These are phyloP conservation scores for Chelon labrosus DNA, from an alignment of 2,797 vertebrate genomes.

Conservation along the genomic window DNA sequence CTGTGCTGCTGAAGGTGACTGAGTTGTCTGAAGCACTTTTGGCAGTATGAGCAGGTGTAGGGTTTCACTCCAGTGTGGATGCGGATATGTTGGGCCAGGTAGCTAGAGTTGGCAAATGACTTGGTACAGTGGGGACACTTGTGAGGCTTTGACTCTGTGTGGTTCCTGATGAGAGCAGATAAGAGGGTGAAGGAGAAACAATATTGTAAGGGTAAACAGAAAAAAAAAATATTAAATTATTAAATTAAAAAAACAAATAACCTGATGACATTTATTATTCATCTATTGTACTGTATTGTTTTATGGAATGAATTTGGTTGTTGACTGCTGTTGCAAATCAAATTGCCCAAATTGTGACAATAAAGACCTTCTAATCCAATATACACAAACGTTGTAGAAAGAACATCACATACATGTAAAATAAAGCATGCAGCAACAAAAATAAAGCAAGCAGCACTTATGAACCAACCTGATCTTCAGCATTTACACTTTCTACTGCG, in stretches of 20 bases:
- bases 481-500: not conserved
- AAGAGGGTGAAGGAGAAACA: slow-evolving; percentile 37
- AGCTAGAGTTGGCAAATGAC: slow-evolving; percentile 99
- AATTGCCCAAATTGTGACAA: no score
- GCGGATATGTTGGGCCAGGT: slow-evolving; percentile 97
- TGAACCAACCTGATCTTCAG: not conserved
- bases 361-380: not conserved
- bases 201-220: slow-evolving; percentile 27
- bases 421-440: not conserved
- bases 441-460: not conserved
- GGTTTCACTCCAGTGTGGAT: slow-evolving; percentile 99
- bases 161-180: slow-evolving; percentile 81
- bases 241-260: no score
- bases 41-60: slow-evolving; percentile 96
- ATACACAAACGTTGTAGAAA: slow-evolving; percentile 8
- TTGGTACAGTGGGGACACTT: slow-evolving; percentile 99
- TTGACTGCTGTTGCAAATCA: no score
- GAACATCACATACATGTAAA: not conserved
- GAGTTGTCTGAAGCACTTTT: slow-evolving; percentile 98
- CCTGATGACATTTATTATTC: no score
- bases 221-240: not conserved
- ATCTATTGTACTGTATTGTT: no score
- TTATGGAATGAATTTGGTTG: no score
- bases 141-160: slow-evolving; percentile 99
- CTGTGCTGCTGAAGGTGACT: slow-evolving; percentile 99